These are phyloP conservation scores for Morus bassanus DNA, from an alignment of 2,797 vertebrate species.

Conservation along the genomic window DNA sequence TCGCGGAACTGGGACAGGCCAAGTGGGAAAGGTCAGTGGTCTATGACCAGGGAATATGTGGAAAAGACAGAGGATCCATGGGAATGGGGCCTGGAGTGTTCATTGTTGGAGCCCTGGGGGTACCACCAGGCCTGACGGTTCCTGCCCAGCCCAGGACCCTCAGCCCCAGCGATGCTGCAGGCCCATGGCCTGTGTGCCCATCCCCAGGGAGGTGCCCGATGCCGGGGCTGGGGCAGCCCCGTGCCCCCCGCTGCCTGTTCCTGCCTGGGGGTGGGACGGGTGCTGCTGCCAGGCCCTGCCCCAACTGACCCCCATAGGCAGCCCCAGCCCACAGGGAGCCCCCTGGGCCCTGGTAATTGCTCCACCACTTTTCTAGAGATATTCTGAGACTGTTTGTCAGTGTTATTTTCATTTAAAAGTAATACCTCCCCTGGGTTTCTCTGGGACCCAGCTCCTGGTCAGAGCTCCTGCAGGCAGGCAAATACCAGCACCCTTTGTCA, in stretches of 20 bases:
- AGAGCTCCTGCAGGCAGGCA: not conserved
- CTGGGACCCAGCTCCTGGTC: not conserved
- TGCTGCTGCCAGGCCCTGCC: not conserved
- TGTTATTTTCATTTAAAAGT: not conserved
- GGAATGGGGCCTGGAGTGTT: rapidly evolving
- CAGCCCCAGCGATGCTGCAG: rapidly evolving
- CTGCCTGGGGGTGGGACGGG: not conserved
- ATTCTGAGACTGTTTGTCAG: not conserved
- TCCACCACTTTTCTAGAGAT: not conserved
- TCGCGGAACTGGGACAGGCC: not conserved
- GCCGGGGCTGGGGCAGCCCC: not conserved
- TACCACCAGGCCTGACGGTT: not conserved
- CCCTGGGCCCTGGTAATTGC: no score
- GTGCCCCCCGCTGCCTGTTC: rapidly evolving
- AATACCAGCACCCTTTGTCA: not conserved
- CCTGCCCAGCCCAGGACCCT: not conserved
- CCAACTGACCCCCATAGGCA: rapidly evolving
- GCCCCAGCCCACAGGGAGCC: not conserved
- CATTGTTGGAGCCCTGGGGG: not conserved
- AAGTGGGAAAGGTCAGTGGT: not conserved
- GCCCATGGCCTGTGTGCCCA: rapidly evolving
- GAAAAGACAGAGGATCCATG: not conserved
- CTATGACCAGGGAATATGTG: not conserved
- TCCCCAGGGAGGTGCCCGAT: not conserved
- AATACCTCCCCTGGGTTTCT: not conserved